Evolutionary conservation across 2,888 invertebrate species (phyloP).

Genomic region (Tetranychus piercei): DNA sequence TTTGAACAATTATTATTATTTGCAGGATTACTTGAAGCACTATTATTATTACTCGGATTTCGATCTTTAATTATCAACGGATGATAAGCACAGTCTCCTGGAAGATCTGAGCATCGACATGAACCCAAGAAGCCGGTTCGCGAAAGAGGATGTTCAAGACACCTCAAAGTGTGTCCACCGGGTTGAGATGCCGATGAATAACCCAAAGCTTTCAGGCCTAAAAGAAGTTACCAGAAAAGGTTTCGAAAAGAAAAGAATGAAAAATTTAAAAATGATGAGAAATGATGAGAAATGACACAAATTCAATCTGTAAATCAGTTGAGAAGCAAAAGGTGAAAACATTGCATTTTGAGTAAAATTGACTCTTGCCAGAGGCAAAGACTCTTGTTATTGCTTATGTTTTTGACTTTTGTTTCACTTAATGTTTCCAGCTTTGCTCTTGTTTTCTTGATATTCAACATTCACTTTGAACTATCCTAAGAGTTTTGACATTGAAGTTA

Average conservation of each 20-base stretch:
- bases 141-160: not conserved
- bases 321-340: too few relatives aligned
- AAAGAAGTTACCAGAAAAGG: not conserved
- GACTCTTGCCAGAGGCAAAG: too few relatives aligned
- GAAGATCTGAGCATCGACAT: not conserved
- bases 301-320: not conserved
- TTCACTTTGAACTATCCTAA: not conserved
- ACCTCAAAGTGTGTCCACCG: not conserved
- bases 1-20: conserved; percentile 7
- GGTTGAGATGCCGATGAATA: not conserved
- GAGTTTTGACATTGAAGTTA: too few relatives aligned
- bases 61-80: not conserved
- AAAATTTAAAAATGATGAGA: not conserved
- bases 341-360: too few relatives aligned
- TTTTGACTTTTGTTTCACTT: too few relatives aligned
- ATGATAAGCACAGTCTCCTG: not conserved
- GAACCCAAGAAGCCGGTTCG: not conserved
- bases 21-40: conserved; percentile 11
- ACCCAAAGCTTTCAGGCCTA: not conserved
- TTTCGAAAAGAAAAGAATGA: not conserved
- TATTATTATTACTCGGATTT: not conserved
- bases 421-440: too few relatives aligned
- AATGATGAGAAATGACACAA: not conserved
- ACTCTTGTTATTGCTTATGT: too few relatives aligned
- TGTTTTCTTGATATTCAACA: not conserved